Conservation (phyloP, 2,113 vertebrate genomes). For the Heptranchias perlo region DNA sequence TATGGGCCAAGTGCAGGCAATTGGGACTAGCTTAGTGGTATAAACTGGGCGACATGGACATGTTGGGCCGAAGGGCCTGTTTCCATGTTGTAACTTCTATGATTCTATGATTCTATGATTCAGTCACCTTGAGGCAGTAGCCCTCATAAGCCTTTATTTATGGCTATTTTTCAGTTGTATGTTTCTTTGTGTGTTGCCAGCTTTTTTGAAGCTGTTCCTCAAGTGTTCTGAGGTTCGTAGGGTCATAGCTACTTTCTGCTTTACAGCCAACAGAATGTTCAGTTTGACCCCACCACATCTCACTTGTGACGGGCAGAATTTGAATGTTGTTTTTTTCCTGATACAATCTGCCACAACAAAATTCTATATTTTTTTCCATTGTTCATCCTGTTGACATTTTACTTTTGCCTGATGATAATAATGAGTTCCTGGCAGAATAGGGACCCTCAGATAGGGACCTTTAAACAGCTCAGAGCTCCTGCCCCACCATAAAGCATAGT, state of each 20-base stretch:
- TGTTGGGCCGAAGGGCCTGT: no score
- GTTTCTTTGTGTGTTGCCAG: background rate
- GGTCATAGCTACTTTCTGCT: background rate
- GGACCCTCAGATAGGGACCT: background rate
- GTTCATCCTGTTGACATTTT: background rate
- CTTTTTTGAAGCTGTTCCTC: background rate
- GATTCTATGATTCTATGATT: no score
- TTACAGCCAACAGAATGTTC: background rate
- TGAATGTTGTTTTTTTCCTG: background rate
- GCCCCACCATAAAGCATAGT: background rate
- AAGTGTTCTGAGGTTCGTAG: background rate
- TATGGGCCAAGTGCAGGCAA: no score
- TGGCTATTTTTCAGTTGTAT: background rate
- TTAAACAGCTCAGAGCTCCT: background rate
- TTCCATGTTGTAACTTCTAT: no score
- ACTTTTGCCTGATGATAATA: background rate
- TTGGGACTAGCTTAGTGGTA: no score
- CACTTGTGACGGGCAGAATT: background rate
- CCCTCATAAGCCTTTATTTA: no score
- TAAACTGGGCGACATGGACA: no score
- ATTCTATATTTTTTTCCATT: background rate
- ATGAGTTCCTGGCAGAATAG: background rate
- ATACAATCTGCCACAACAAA: background rate
- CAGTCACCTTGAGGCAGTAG: no score
- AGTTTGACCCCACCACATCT: background rate